These are phyloP conservation scores for Triplophysa bombifrons DNA, from an alignment of 2,797 vertebrate species.

Conservation along the genomic window DNA sequence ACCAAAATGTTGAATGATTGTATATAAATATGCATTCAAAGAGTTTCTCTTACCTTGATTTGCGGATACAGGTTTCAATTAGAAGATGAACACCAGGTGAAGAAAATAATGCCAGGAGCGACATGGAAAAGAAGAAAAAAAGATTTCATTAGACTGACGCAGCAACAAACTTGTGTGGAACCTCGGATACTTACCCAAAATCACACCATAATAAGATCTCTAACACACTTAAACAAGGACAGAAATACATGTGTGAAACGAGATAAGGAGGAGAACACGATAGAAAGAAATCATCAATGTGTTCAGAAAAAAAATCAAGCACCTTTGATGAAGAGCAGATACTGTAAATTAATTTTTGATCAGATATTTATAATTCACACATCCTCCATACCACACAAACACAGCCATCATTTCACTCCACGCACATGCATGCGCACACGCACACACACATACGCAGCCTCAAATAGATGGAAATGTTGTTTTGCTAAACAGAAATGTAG, in stretches of 20 bases:
- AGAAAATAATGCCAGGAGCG: conserved; percentile 45
- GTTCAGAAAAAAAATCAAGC: conserved; percentile 1
- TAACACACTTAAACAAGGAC: background rate
- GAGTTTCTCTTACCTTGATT: conserved; percentile 78
- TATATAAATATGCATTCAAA: background rate
- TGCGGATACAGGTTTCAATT: conserved; percentile 54
- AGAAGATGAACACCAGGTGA: conserved; percentile 37
- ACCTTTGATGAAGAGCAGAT: background rate
- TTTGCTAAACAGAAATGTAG: too few relatives aligned
- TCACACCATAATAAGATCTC: background rate
- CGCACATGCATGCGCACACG: too few relatives aligned
- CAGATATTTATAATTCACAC: conserved; percentile 19
- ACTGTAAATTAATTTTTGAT: background rate
- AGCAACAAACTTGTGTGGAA: conserved; percentile 51
- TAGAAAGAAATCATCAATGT: background rate
- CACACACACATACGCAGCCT: background rate
- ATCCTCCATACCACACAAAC: background rate
- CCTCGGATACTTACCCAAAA: conserved; percentile 69
- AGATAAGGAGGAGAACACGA: background rate
- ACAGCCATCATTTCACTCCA: background rate
- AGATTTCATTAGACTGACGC: conserved; percentile 64
- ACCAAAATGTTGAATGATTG: too few relatives aligned
- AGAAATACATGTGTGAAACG: background rate
- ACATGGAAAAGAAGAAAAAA: conserved; percentile 69
- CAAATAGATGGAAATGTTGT: background rate